Conservation (phyloP, 2,888 invertebrate species). For the Dexiosoma caninum region DNA sequence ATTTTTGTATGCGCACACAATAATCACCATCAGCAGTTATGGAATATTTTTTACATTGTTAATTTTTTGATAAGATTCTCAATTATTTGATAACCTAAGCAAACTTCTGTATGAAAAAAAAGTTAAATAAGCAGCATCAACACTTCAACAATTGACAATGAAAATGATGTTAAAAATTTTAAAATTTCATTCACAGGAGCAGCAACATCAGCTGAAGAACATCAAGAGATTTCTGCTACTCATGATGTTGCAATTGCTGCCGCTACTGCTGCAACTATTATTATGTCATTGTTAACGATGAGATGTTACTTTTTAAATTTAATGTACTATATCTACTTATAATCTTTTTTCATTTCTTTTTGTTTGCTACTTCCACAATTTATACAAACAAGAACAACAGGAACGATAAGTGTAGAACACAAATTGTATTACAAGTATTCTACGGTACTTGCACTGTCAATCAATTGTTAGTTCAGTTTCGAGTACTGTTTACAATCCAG, state of each 20-base stretch:
- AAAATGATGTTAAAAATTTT: constrained; percentile 44
- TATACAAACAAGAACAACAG: constrained; percentile 25
- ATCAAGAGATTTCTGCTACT: constrained; percentile 20
- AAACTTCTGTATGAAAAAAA: too few relatives aligned
- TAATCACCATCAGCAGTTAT: too few relatives aligned
- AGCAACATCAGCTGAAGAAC: constrained; percentile 3
- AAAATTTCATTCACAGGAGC: constrained; percentile 3
- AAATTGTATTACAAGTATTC: constrained; percentile 46
- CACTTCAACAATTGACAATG: constrained; percentile 46
- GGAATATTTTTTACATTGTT: too few relatives aligned
- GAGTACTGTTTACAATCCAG: neutral
- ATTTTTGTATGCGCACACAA: too few relatives aligned
- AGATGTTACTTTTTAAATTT: constrained; percentile 19
- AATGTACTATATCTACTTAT: neutral
- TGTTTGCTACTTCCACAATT: constrained; percentile 14
- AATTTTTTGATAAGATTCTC: too few relatives aligned
- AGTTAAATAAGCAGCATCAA: too few relatives aligned
- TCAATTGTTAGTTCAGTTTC: constrained; percentile 51
- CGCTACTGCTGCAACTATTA: neutral
- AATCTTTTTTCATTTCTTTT: too few relatives aligned
- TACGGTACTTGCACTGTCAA: constrained; percentile 51
- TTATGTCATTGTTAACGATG: constrained; percentile 29
- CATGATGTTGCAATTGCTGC: neutral
- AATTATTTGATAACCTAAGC: too few relatives aligned
- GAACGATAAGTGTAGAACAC: constrained; percentile 32